A percentile compares a stretch with the other conserved stretches of the same genome.
These are phyloP conservation scores for Coelinius sp. DNA, from an alignment of 2,888 invertebrate species.

Conservation along the genomic window DNA sequence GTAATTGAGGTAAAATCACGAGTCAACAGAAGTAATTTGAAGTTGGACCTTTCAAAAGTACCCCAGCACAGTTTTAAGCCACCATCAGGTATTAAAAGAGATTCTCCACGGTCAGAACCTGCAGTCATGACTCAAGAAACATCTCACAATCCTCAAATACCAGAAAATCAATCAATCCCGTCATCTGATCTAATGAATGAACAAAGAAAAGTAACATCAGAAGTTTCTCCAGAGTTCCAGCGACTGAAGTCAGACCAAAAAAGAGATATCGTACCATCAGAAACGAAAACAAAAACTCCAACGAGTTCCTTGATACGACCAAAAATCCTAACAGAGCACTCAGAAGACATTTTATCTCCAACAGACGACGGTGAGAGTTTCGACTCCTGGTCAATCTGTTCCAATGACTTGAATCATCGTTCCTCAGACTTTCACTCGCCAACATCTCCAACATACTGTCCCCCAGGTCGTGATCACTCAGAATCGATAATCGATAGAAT, in stretches of 20 bases:
- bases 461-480: constrained; percentile 55
- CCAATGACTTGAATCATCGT: constrained; percentile 69
- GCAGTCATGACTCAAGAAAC: constrained; percentile 18
- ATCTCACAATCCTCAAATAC: constrained; percentile 14
- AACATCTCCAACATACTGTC: constrained; percentile 67
- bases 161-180: no score
- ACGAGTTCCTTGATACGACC: constrained; percentile 23
- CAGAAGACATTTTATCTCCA: constrained; percentile 71
- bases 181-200: no score
- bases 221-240: no score
- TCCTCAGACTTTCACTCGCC: constrained; percentile 69
- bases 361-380: constrained; percentile 75
- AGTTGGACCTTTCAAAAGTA: constrained; percentile 65
- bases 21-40: constrained; percentile 56
- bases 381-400: constrained; percentile 80
- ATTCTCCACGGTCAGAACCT: constrained; percentile 48
- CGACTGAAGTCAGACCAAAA: no score
- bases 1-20: constrained; percentile 23
- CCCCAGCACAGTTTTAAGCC: constrained; percentile 64
- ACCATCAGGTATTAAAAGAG: constrained; percentile 47
- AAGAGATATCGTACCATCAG: no score
- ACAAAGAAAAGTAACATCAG: no score
- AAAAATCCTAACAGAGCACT: constrained; percentile 25
- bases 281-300: constrained; percentile 52
- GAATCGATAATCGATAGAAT: constrained; percentile 90